A percentile compares a stretch with the other conserved stretches of the same genome.
These are phyloP conservation scores for Stichopus chloronotus DNA, from an alignment of 35 echinoderm and acorn worm species.

Conservation along the genomic window DNA sequence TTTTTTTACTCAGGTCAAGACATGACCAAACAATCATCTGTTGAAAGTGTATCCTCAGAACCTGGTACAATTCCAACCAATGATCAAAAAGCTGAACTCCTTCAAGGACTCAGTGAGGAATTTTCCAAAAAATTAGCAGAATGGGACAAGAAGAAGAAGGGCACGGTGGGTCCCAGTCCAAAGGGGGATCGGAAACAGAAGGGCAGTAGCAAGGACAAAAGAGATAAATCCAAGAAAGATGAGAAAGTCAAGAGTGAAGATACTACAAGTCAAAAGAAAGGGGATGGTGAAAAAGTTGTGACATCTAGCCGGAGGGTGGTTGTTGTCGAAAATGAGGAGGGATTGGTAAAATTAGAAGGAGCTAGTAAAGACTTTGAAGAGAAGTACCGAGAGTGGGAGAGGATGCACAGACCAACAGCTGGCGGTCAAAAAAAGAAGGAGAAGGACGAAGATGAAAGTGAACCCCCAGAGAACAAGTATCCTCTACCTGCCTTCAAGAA, in stretches of 20 bases:
- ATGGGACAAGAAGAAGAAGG: conserved; percentile 83
- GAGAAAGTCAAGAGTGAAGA: conserved; percentile 54
- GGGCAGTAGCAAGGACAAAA: conserved; percentile 57
- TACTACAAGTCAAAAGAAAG: conserved; percentile 49
- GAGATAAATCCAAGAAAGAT: conserved; percentile 63
- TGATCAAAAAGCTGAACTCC: conserved; percentile 72
- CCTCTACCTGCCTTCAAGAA: conserved; percentile 7
- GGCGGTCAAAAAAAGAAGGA: conserved; percentile 19
- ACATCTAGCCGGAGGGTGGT: conserved; percentile 60
- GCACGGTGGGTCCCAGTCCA: conserved; percentile 58
- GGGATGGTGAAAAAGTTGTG: conserved; percentile 51
- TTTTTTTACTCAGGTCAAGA: conserved; percentile 21
- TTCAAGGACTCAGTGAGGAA: conserved; percentile 86
- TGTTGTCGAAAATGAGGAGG: conserved; percentile 78
- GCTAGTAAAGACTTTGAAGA: conserved; percentile 86
- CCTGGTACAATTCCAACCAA: conserved; percentile 45
- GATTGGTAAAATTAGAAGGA: conserved; percentile 78
- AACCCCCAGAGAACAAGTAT: neutral
- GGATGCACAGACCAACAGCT: conserved; percentile 56
- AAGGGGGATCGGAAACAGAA: conserved; percentile 74
- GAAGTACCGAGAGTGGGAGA: conserved; percentile 84
- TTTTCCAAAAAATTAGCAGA: conserved; percentile 89
- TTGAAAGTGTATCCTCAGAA: conserved; percentile 82
- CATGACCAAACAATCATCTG: conserved; percentile 75
- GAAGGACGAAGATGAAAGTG: neutral